phyloP scores from a whole-genome alignment of 2,113 vertebrate genomes.

The Tachycineta bicolor region DNA sequence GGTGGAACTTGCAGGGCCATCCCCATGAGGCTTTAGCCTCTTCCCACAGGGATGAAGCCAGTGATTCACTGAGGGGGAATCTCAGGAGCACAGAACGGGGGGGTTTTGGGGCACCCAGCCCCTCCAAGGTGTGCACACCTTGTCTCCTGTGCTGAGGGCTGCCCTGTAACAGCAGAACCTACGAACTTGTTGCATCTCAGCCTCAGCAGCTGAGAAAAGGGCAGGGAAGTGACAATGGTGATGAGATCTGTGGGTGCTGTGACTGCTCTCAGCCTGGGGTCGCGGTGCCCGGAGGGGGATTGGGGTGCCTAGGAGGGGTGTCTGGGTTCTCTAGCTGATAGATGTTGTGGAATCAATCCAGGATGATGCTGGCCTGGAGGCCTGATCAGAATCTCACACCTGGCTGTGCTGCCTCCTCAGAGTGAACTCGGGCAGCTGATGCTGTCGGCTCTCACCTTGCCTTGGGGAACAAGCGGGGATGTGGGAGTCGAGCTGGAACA shows the following conservation, averaged over 20 bases:
- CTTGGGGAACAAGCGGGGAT: fast-evolving
- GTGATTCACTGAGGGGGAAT: neutral
- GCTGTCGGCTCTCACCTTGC: neutral
- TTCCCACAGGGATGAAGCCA: fast-evolving
- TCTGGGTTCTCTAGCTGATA: neutral
- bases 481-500: neutral
- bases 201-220: neutral
- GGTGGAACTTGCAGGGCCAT: fast-evolving
- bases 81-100: fast-evolving
- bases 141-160: fast-evolving
- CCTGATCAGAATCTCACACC: fast-evolving
- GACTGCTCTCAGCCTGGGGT: neutral
- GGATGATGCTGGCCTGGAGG: neutral
- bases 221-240: neutral
- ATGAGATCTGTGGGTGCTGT: neutral
- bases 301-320: fast-evolving
- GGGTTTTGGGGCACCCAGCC: neutral
- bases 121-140: neutral
- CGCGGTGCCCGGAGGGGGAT: neutral
- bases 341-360: neutral
- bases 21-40: fast-evolving
- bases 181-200: neutral
- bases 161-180: neutral
- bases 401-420: neutral
- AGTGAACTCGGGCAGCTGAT: neutral